Evolutionary conservation across 2,113 vertebrate species (phyloP).

Genomic region (Geothlypis trichas): DNA sequence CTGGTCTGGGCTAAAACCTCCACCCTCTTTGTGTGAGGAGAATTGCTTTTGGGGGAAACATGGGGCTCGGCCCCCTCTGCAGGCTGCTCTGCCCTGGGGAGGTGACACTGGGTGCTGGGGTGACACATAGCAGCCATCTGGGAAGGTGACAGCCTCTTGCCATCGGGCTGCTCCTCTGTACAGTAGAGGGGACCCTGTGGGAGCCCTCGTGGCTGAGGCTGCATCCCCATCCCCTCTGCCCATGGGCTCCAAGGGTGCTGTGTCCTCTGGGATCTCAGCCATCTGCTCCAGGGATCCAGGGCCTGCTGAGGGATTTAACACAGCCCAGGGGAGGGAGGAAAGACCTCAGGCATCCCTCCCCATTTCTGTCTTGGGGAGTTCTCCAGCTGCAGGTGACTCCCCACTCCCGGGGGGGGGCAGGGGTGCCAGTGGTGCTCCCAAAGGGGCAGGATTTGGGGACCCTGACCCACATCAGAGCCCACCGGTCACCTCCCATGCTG

Average conservation of each 20-base stretch:
- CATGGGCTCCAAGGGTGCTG: accelerated
- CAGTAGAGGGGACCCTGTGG: background rate
- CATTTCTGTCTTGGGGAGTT: background rate
- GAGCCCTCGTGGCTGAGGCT: accelerated
- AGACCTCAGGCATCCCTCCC: background rate
- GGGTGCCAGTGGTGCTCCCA: background rate
- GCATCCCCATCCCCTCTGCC: background rate
- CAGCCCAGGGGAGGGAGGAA: background rate
- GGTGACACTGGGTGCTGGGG: accelerated
- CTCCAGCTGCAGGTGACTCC: background rate
- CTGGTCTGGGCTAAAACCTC: background rate
- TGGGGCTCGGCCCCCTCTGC: accelerated
- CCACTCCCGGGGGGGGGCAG: accelerated
- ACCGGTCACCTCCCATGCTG: background rate
- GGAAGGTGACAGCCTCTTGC: background rate
- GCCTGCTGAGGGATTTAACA: background rate
- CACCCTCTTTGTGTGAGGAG: background rate
- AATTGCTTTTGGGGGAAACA: accelerated
- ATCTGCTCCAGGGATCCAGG: background rate
- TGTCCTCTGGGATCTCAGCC: background rate
- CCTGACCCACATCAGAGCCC: accelerated
- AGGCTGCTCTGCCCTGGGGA: background rate
- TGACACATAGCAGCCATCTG: accelerated
- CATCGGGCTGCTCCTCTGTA: accelerated
- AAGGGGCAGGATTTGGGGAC: background rate